A percentile compares a stretch with the other conserved stretches of the same genome.
These are phyloP conservation scores for Drosophila littoralis DNA, from an alignment of 1,140 invertebrate genomes.

Conservation along the genomic window DNA sequence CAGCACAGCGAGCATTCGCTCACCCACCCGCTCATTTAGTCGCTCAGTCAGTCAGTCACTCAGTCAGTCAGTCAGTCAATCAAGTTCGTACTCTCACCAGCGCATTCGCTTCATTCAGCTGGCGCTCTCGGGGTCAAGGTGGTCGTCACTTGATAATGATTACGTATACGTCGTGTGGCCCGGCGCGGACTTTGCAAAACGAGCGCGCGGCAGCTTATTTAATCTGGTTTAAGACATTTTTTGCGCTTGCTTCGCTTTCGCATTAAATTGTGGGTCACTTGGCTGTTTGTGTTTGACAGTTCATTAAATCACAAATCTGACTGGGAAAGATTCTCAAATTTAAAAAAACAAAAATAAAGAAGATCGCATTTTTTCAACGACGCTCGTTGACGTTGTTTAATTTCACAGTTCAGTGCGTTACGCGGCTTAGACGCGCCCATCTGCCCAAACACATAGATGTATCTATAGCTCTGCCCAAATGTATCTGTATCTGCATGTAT, in stretches of 20 bases:
- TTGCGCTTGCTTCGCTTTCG: constrained; percentile 7
- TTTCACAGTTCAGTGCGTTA: constrained; percentile 77
- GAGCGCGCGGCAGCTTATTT: constrained; percentile 26
- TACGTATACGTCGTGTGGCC: constrained; percentile 50
- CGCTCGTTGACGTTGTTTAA: constrained; percentile 61
- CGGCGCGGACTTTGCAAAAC: constrained; percentile 20
- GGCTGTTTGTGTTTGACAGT: not conserved
- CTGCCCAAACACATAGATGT: constrained; percentile 40
- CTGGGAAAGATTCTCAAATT: not conserved
- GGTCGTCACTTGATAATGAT: constrained; percentile 66
- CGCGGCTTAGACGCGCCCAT: constrained; percentile 73
- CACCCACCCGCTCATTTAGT: constrained; percentile 2
- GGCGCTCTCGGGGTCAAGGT: constrained; percentile 69
- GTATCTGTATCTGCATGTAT: constrained; percentile 16
- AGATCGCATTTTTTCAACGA: constrained; percentile 22
- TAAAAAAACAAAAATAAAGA: not conserved
- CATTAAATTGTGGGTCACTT: constrained; percentile 5
- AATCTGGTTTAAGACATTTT: constrained; percentile 33
- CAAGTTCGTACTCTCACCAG: constrained; percentile 23
- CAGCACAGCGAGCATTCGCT: constrained; percentile 1
- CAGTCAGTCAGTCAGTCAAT: constrained; percentile 52
- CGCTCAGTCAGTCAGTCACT: constrained; percentile 43
- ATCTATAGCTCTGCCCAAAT: constrained; percentile 7
- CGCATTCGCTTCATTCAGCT: constrained; percentile 34
- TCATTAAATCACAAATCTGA: not conserved